Evolutionary conservation across 2,888 invertebrate genomes (phyloP).

Genomic region (Micoletzkya japonica): DNA sequence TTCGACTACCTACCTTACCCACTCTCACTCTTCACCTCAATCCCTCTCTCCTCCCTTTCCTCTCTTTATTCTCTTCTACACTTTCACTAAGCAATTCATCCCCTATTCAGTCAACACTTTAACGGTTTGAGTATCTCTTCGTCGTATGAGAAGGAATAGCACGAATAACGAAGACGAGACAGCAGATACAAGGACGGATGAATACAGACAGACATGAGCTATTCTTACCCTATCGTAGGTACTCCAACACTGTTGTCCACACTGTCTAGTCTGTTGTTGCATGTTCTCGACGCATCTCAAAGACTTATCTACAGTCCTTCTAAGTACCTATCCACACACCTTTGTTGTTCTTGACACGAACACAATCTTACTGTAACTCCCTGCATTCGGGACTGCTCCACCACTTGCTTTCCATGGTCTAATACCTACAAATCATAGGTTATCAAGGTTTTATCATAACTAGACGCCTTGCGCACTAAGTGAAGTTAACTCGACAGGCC

Average conservation of each 20-base stretch:
- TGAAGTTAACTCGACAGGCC: not conserved
- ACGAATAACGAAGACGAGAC: no score
- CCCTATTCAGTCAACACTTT: no score
- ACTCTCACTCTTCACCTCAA: no score
- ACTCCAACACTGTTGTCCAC: conserved; percentile 20
- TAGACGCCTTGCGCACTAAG: not conserved
- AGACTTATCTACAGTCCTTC: not conserved
- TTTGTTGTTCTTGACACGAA: conserved; percentile 26
- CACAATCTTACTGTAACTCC: conserved; percentile 20
- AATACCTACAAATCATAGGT: conserved; percentile 16
- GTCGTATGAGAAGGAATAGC: no score
- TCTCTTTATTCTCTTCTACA: no score
- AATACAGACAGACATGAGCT: not conserved
- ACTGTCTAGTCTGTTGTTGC: conserved; percentile 21
- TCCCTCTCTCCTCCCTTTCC: no score
- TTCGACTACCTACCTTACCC: no score
- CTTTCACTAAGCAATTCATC: no score
- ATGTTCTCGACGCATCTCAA: conserved; percentile 25
- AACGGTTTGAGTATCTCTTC: no score
- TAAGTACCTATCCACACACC: not conserved
- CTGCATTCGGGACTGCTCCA: conserved; percentile 25
- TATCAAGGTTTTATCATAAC: not conserved
- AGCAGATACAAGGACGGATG: no score
- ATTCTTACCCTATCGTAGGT: conserved; percentile 22
- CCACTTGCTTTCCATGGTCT: conserved; percentile 7